Percentiles rank a stretch among this genome's conserved stretches.
Evolutionary conservation across 2,797 vertebrate species (phyloP).

Genomic region (Spinus olivaceus): DNA sequence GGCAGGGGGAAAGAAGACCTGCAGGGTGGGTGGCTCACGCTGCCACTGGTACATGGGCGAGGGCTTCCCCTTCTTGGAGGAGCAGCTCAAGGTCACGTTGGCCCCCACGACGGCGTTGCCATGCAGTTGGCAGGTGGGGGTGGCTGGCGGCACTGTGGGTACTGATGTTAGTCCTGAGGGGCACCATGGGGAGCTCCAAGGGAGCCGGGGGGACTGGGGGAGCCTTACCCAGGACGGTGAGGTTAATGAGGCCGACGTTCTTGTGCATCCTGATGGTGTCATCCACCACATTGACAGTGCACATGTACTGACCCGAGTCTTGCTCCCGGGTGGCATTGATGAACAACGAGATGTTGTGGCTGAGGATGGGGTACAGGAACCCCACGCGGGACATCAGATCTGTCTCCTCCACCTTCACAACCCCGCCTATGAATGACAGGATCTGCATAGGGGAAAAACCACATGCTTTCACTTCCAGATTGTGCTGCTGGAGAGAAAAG

Average conservation of each 20-base stretch:
- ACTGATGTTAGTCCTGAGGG: rapidly evolving
- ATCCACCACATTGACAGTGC: constrained; percentile 73
- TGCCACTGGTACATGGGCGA: neutral
- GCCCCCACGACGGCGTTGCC: neutral
- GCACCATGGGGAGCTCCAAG: rapidly evolving
- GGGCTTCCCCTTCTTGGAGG: constrained; percentile 41
- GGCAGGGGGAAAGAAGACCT: constrained; percentile 25
- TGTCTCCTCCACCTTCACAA: constrained; percentile 58
- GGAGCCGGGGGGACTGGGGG: rapidly evolving
- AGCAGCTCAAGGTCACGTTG: constrained; percentile 40
- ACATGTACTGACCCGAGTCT: constrained; percentile 86
- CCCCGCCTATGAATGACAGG: constrained; percentile 74
- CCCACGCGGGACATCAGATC: constrained; percentile 76
- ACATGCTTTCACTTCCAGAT: rapidly evolving
- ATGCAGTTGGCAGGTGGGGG: neutral
- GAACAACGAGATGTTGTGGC: constrained; percentile 85
- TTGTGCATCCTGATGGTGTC: neutral
- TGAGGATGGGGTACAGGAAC: constrained; percentile 79
- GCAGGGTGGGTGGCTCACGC: neutral
- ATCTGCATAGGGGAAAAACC: constrained; percentile 68
- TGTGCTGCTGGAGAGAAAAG: neutral
- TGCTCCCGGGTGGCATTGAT: constrained; percentile 85
- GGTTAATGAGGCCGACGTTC: constrained; percentile 31
- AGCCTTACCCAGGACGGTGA: constrained; percentile 70
- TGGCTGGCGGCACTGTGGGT: neutral